Percentiles rank a stretch among this genome's conserved stretches.
phyloP scores from a whole-genome alignment of 2,888 invertebrate species.

The Anodontia alba region DNA sequence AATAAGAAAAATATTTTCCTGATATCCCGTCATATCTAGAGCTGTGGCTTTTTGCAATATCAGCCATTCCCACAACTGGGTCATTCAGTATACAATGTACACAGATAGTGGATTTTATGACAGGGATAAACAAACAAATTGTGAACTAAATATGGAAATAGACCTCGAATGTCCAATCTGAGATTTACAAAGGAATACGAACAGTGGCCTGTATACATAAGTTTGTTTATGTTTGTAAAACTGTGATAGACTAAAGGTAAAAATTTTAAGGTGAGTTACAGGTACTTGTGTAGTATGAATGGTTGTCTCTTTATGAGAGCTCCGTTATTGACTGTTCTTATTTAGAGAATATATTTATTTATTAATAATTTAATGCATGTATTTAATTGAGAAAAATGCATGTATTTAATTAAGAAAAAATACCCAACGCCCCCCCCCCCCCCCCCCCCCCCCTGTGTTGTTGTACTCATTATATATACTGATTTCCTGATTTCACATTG shows the following conservation, averaged over 20 bases:
- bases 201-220: background rate
- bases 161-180: background rate
- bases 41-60: background rate
- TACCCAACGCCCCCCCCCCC: too few species aligned
- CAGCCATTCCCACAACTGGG: background rate
- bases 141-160: slow-evolving; percentile 1
- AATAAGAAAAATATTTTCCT: background rate
- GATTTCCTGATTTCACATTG: too few species aligned
- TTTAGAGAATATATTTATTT: too few species aligned
- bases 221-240: slow-evolving; percentile 10
- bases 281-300: too few species aligned
- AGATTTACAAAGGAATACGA: background rate
- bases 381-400: too few species aligned
- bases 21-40: too few species aligned
- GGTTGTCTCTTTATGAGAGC: too few species aligned
- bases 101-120: slow-evolving; percentile 7
- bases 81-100: background rate
- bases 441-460: too few species aligned
- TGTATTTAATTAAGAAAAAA: too few species aligned
- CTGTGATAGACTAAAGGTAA: background rate
- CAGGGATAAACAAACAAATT: slow-evolving; percentile 17
- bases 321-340: too few species aligned
- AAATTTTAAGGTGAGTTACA: background rate
- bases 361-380: too few species aligned
- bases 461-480: too few species aligned